Percentiles rank a stretch among this genome's conserved stretches.
Conservation (phyloP, 2,888 invertebrate species). For the Rotaria magnacalcarata region DNA sequence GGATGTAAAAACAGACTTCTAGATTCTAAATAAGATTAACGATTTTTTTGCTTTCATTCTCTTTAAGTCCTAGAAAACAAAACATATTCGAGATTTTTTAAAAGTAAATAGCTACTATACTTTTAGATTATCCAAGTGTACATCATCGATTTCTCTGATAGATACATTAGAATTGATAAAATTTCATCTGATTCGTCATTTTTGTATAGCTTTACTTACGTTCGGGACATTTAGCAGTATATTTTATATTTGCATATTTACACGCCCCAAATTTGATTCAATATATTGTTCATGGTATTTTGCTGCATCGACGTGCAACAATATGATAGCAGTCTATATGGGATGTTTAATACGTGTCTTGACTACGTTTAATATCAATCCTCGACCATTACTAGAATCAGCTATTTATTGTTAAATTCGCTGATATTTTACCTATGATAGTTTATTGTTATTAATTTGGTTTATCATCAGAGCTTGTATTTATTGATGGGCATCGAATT, state of each 20-base stretch:
- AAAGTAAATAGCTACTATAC: background rate
- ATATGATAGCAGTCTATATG: background rate
- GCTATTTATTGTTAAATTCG: background rate
- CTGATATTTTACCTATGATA: background rate
- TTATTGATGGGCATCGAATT: background rate
- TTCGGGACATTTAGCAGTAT: background rate
- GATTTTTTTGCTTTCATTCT: no score
- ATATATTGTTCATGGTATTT: background rate
- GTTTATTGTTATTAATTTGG: background rate
- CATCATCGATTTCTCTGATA: background rate
- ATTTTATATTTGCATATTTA: background rate
- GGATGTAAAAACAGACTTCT: no score
- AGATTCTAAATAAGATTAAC: no score
- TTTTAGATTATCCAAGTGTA: background rate
- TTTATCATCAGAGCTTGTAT: background rate
- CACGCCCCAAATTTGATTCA: background rate
- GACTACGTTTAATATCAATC: background rate
- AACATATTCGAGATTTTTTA: no score
- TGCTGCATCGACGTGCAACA: background rate
- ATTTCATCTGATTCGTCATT: background rate
- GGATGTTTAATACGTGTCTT: background rate
- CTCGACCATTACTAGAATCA: background rate
- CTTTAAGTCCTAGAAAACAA: no score
- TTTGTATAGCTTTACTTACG: background rate
- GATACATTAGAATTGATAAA: background rate